Evolutionary conservation across 2,888 invertebrate genomes (phyloP), one percentile per base, ranked within the genome.

Genomic region (Dascillus cervinus): DNA sequence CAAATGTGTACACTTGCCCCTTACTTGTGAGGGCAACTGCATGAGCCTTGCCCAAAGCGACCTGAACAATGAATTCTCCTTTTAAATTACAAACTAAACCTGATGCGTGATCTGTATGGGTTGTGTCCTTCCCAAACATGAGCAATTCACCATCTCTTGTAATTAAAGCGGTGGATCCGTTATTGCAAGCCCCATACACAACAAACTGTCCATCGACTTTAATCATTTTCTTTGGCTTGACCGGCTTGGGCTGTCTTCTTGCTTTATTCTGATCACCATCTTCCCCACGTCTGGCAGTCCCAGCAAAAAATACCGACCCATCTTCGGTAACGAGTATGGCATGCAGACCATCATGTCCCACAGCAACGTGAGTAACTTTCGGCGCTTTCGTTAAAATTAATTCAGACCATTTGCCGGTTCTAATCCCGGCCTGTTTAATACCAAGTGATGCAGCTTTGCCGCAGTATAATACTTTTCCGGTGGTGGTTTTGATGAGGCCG

Each of bases 21-120:
- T 85, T 85, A 46, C 77, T 81, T 8, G 86, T 90, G 6, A 97
- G 69, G 0, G 80, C 87, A 0, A 90, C 86, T n/a, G 87, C 86
- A 55, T 97, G 97, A 0, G 96, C 96, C 66, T 97, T 97, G 2
- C 97, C 97, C 35, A 98, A 66, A 0, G 87, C 82, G 3, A 94
- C 82, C 67, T 82, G 71, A 0, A 65, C 64, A 13, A 68, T 51
- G 42, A 59, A 62, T 47, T 64, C 63, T 3, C 62, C 62, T 46
- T 62, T 64, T 24, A 66, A 42, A 29, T 55, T 58, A 15, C 48
- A 49, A 2, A 66, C 62, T 6, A 62, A 30, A 17, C 62, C 61
- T 60, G 75, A 72, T 25, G 69, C 55, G 36, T 78, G 68, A 65
- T 91, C 89, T 49, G 84, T 83, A 57, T 90, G 84, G 3, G 83